These are phyloP conservation scores for Halichoeres trimaculatus DNA, from an alignment of 2,113 vertebrate genomes.

Conservation along the genomic window DNA sequence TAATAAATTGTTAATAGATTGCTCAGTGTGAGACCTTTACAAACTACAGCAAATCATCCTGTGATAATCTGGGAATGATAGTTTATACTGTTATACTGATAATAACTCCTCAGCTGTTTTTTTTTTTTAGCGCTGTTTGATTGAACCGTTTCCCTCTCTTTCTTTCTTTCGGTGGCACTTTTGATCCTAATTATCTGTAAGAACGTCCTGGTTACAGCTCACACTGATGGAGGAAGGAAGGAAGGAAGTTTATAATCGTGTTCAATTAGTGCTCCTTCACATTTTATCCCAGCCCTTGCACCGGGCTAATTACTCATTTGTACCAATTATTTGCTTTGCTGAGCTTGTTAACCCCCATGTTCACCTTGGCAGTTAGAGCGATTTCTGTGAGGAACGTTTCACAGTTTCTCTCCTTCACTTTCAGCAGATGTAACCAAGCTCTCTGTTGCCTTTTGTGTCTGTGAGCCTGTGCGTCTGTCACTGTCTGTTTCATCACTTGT, in stretches of 20 bases:
- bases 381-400: conserved; percentile 56
- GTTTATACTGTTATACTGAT: no score
- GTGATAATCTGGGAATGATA: no score
- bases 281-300: conserved; percentile 78
- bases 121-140: not conserved
- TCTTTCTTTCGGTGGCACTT: conserved; percentile 41
- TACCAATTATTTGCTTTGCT: conserved; percentile 86
- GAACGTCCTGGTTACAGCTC: conserved; percentile 68
- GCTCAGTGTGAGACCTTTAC: no score
- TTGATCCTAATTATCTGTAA: conserved; percentile 77
- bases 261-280: conserved; percentile 84
- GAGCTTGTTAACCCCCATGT: conserved; percentile 77
- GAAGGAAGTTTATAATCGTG: conserved; percentile 83
- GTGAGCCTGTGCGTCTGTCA: not conserved
- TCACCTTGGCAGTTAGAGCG: conserved; percentile 74
- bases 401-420: conserved; percentile 30
- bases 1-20: no score
- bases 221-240: conserved; percentile 76
- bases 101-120: no score
- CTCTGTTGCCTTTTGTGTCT: not conserved
- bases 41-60: no score
- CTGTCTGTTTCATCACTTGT: no score
- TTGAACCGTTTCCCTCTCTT: conserved; percentile 22
- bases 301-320: conserved; percentile 85
- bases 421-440: conserved; percentile 1